These are phyloP conservation scores for Petrocephalus schoutedeni DNA, from an alignment of 2,797 vertebrate species.

Conservation along the genomic window DNA sequence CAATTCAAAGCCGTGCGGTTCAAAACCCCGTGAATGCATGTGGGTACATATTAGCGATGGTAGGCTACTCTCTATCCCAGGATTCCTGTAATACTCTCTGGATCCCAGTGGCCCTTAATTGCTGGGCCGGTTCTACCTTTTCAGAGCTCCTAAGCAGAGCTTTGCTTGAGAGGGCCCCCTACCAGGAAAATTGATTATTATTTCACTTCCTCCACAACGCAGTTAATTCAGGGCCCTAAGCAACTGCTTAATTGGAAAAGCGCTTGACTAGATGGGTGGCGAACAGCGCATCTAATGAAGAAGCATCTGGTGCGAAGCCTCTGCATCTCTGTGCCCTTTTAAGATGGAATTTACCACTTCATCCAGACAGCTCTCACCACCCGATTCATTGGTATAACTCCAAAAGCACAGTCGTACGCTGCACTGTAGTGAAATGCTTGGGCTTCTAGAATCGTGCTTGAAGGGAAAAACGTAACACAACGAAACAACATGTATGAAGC, in stretches of 20 bases:
- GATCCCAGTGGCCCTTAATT: not conserved
- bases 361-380: not conserved
- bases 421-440: not conserved
- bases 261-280: not conserved
- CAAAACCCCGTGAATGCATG: not conserved
- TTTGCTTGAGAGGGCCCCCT: too few species aligned
- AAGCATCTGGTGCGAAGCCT: not conserved
- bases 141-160: not conserved
- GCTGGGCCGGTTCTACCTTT: not conserved
- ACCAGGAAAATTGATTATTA: not conserved
- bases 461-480: not conserved
- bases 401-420: not conserved
- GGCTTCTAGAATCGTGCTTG: not conserved
- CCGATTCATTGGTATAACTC: not conserved
- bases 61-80: not conserved
- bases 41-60: not conserved
- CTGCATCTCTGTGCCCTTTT: not conserved
- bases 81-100: not conserved
- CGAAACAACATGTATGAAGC: not conserved
- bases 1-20: not conserved
- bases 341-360: not conserved
- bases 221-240: not conserved
- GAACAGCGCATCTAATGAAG: not conserved
- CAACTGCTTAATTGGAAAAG: not conserved
- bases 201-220: not conserved